phyloP scores from a whole-genome alignment of 2,888 invertebrate species.

The Cenopis cana region DNA sequence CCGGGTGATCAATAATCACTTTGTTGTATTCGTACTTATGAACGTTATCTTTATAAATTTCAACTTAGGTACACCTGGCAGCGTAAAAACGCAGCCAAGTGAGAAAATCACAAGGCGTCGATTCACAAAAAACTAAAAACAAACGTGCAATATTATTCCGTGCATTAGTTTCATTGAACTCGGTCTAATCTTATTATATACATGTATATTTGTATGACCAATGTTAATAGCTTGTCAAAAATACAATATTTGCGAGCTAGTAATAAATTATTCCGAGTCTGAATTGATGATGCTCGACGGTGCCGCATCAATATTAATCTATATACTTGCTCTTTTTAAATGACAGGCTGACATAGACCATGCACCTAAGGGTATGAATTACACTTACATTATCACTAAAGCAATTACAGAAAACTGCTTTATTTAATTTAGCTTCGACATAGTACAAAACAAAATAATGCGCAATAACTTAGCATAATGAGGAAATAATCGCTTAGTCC shows the following conservation, averaged over 20 bases:
- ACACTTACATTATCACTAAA: background rate
- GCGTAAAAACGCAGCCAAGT: background rate
- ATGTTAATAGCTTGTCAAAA: background rate
- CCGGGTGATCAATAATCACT: background rate
- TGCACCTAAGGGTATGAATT: background rate
- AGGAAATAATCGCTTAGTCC: slow-evolving; percentile 41
- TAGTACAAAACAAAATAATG: slow-evolving; percentile 20
- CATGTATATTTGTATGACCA: too few relatives aligned
- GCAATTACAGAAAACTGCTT: slow-evolving; percentile 19
- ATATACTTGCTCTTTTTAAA: background rate
- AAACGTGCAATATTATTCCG: background rate
- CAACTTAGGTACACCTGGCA: background rate
- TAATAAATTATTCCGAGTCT: background rate
- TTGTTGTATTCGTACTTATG: background rate
- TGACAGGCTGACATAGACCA: background rate
- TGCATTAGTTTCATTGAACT: too few relatives aligned
- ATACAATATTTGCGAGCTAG: background rate
- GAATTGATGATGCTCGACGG: background rate
- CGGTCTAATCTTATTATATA: too few relatives aligned
- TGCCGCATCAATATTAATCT: background rate
- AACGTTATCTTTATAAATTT: too few relatives aligned
- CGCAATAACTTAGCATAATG: slow-evolving; percentile 42
- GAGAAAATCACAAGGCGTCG: background rate
- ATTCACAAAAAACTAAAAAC: background rate
- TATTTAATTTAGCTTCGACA: slow-evolving; percentile 11